Evolutionary conservation across 2,888 invertebrate species (phyloP).

Genomic region (Linnaemya vulpina): DNA sequence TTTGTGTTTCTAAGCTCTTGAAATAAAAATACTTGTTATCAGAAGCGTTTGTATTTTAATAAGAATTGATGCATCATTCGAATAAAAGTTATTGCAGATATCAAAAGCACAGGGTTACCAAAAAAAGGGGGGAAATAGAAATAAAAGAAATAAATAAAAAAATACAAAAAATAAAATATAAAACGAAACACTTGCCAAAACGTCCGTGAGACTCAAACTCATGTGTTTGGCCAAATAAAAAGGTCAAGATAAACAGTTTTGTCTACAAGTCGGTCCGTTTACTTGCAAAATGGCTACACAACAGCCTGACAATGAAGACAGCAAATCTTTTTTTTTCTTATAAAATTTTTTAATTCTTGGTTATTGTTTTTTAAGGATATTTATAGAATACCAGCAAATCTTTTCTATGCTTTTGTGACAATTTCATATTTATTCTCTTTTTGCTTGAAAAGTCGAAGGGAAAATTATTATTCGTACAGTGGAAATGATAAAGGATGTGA

Average conservation of each 20-base stretch:
- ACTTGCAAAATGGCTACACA: slow-evolving; percentile 29
- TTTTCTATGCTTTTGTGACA: slow-evolving; percentile 35
- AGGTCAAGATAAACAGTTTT: not conserved
- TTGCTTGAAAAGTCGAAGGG: slow-evolving; percentile 17
- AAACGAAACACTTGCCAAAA: not conserved
- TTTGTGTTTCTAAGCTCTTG: not conserved
- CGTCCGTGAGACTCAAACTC: too few relatives aligned
- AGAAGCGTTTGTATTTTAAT: not conserved
- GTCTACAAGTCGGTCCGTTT: not conserved
- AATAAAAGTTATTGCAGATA: not conserved
- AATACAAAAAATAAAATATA: not conserved
- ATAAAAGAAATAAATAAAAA: not conserved
- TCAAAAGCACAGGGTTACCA: not conserved
- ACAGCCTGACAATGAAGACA: slow-evolving; percentile 41
- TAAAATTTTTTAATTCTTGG: not conserved
- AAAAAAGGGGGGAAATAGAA: not conserved
- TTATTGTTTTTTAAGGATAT: slow-evolving; percentile 9
- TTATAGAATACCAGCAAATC: slow-evolving; percentile 24
- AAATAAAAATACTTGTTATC: not conserved
- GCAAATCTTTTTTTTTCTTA: slow-evolving; percentile 12
- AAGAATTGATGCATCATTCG: slow-evolving; percentile 6
- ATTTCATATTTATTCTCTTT: slow-evolving; percentile 1
- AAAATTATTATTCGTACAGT: slow-evolving; percentile 14
- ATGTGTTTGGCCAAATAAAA: not conserved
- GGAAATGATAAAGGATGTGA: not conserved